Evolutionary conservation across 1,140 invertebrate species (phyloP), one percentile per base, ranked within the genome.

Genomic region (Muscidifurax raptorellus): DNA sequence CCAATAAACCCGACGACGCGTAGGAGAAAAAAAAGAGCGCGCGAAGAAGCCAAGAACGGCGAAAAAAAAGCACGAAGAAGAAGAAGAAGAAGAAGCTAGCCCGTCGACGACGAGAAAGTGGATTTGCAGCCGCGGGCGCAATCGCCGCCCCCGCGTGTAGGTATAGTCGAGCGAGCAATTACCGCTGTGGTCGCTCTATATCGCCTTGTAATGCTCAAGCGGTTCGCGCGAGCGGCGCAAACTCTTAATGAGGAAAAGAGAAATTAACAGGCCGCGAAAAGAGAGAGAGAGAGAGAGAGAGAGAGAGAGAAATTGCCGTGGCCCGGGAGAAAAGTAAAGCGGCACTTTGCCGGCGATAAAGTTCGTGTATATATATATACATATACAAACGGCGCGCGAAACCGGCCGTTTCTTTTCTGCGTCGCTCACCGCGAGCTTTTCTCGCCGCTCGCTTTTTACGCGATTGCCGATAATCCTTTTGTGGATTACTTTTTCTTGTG

Each of bases 91-190:
- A 69, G 59, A 87, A 59, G 64, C 72, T 83, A 40, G 76, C 52
- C 66, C 47, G 67, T 72, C 30, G 81, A 79, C 69, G 87, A 86
- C 86, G 30, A 69, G 67, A 69, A 82, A 75, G 77, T 81, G 75
- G 82, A 86, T 87, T 87, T 87, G 84, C 22, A n/a, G 67, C 44
- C 27, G 7, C 27, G 72, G 18, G 40, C 36, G 27, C 80, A 72
- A 82, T 80, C 32, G 22, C 78, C 71, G 86, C 69, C 27, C 13
- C 72, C 71, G 86, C 69, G 52, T 86, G 64, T n/a, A n/a, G n/a
- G n/a, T 82, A 84, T 86, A 59, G 52, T 59, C 52, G 84, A 1
- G 30, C 28, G 28, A 69, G 67, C 67, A 69, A 69, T 69, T 69
- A 69, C 67, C 67, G 67, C 12, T 30, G 66, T 4, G 66, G 47